Evolutionary conservation across 2,797 vertebrate genomes (phyloP).

Genomic region (Nyctibius grandis): DNA sequence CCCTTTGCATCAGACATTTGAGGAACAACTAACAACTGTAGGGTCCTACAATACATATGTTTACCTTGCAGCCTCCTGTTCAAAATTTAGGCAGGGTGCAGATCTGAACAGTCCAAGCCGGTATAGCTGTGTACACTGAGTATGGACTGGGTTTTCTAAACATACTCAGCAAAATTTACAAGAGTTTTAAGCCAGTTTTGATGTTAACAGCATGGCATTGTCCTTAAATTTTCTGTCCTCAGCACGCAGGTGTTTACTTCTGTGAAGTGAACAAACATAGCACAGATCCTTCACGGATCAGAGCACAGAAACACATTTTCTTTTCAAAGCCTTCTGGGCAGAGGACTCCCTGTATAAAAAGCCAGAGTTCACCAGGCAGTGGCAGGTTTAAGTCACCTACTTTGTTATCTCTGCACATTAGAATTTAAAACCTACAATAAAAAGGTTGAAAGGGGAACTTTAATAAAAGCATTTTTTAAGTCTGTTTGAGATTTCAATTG

Average conservation of each 20-base stretch:
- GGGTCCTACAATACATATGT: rapidly evolving
- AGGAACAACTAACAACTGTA: neutral
- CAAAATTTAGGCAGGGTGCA: neutral
- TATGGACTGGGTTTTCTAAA: neutral
- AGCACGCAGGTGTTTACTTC: neutral
- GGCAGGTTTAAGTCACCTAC: slow-evolving; percentile 8
- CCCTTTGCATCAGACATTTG: neutral
- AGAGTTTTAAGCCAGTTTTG: neutral
- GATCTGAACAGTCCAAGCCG: neutral
- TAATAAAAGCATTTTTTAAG: slow-evolving; percentile 15
- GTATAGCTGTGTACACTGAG: neutral
- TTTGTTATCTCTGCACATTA: slow-evolving; percentile 10
- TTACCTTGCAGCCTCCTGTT: neutral
- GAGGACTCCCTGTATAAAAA: neutral
- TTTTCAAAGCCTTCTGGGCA: neutral
- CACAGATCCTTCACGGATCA: slow-evolving; percentile 15
- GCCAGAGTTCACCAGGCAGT: neutral
- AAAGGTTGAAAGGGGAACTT: slow-evolving; percentile 48
- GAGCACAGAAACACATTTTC: neutral
- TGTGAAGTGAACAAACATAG: neutral
- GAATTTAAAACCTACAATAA: slow-evolving; percentile 47
- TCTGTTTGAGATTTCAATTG: neutral
- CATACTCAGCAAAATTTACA: neutral
- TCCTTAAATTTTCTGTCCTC: neutral
- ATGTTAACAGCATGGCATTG: neutral